Percentiles rank a stretch among this genome's conserved stretches.
Evolutionary conservation across 2,888 invertebrate species (phyloP).

Genomic region (Andrena camellia): DNA sequence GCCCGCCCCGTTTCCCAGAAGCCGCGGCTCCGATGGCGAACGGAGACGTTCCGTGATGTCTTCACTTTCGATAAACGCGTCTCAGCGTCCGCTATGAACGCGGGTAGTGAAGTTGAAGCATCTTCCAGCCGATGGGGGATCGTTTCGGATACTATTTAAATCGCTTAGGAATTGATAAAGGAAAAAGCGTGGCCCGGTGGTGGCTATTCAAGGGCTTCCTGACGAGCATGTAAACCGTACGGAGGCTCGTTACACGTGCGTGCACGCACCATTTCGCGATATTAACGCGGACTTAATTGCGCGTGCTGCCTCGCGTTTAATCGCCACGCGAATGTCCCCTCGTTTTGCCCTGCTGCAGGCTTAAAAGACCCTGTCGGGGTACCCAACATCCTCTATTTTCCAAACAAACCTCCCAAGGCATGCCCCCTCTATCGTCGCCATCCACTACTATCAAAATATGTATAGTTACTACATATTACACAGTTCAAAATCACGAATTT

Average conservation of each 20-base stretch:
- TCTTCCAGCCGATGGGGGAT: conserved; percentile 12
- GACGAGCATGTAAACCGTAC: background rate
- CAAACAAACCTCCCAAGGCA: too few species aligned
- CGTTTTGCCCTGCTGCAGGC: conserved; percentile 43
- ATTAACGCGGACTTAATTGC: conserved; percentile 79
- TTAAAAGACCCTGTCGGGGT: conserved; percentile 41
- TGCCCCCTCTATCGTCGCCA: too few species aligned
- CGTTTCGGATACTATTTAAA: background rate
- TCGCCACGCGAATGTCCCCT: conserved; percentile 38
- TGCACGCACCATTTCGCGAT: conserved; percentile 76
- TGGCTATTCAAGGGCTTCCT: background rate
- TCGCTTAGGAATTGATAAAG: background rate
- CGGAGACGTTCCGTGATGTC: conserved; percentile 49
- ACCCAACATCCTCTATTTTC: background rate
- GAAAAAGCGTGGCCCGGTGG: background rate
- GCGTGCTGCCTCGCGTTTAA: conserved; percentile 73
- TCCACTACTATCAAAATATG: too few species aligned
- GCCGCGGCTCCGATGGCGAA: conserved; percentile 21
- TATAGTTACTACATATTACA: too few species aligned
- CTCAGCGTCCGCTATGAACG: conserved; percentile 28
- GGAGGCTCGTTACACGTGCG: conserved; percentile 20
- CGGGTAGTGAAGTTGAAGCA: background rate
- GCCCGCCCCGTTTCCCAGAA: conserved; percentile 62
- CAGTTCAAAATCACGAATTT: too few species aligned
- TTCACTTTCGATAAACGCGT: conserved; percentile 55